These are phyloP conservation scores for Coremacera marginata DNA, from an alignment of 2,888 invertebrate genomes.

Conservation along the genomic window DNA sequence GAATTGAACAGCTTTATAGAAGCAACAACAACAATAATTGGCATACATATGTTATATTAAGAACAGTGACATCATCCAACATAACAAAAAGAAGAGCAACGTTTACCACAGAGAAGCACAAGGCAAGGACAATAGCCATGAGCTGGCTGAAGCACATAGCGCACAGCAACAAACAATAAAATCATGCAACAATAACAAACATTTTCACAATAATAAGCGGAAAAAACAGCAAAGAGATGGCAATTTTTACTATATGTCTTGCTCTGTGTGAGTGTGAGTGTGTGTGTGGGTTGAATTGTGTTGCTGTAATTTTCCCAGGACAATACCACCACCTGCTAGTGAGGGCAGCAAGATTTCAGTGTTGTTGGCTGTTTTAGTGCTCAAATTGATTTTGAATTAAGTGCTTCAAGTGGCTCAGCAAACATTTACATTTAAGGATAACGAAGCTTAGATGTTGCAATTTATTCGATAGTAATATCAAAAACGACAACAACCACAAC, in stretches of 20 bases:
- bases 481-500: neutral
- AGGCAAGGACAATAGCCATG: too few relatives aligned
- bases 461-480: slow-evolving; percentile 7
- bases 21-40: slow-evolving; percentile 10
- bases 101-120: neutral
- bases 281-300: too few relatives aligned
- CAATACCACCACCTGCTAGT: too few relatives aligned
- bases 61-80: neutral
- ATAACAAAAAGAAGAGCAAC: slow-evolving; percentile 28
- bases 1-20: neutral
- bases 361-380: neutral
- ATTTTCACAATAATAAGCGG: neutral
- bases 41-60: slow-evolving; percentile 8
- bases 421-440: slow-evolving; percentile 33
- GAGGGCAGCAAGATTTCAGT: neutral
- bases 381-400: slow-evolving; percentile 32
- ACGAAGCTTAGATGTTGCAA: slow-evolving; percentile 16
- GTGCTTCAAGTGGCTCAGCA: slow-evolving; percentile 3
- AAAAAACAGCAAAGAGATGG: too few relatives aligned
- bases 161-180: neutral
- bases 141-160: neutral
- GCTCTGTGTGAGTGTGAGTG: too few relatives aligned
- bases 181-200: neutral
- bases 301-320: too few relatives aligned
- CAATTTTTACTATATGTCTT: too few relatives aligned